Base-by-base conservation (phyloP, 2,113 vertebrate genomes). In the Trematocara nigrifrons region DNA sequence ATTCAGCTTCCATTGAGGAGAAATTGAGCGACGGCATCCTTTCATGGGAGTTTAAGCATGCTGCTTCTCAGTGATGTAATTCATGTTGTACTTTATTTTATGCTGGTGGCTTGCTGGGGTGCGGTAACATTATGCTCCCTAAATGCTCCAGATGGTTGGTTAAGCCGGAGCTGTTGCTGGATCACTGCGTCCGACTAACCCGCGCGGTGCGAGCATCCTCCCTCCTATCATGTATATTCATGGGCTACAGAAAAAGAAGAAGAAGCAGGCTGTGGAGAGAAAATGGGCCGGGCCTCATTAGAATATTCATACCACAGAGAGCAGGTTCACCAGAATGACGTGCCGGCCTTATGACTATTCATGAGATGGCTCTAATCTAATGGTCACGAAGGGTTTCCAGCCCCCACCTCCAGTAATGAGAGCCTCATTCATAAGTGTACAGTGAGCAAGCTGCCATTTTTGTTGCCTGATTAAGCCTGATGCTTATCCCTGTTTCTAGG, bases 71-170 rank as follows among this genome's bases (percentile, higher is more conserved):
- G 11, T 90, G 91, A 83, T 79, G 86, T 79, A 87, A 87, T 33
- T 26, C 66, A n/a, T 51, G 69, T 76, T 81, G 77, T 57, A n/a
- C 38, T 35, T 13, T 12, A 5, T 79, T 26, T 57, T 38, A 59
- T 33, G 53, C 31, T 1, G 7, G 20, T 38, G 38, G 66, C 66
- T 71, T 38, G 16, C 38, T n/a, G 52, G 56, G 83, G 54, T 31
- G 61, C 31, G 69, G 74, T 33, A 49, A 49, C 80, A 87, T 86
- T 89, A 83, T 85, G 88, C 82, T 47, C 12, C 82, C 89, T 90
- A 92, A 93, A 88, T 9, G 86, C 85, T 94, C 87, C 93, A 95
- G 94, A 95, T 93, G 94, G 94, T 89, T 59, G 66, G 26, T 47
- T 90, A 83, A 87, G 90, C 88, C 57, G 26, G 52, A 59, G 84